phyloP scores from a whole-genome alignment of 2,797 vertebrate species.

The Poliocrania exsul region DNA sequence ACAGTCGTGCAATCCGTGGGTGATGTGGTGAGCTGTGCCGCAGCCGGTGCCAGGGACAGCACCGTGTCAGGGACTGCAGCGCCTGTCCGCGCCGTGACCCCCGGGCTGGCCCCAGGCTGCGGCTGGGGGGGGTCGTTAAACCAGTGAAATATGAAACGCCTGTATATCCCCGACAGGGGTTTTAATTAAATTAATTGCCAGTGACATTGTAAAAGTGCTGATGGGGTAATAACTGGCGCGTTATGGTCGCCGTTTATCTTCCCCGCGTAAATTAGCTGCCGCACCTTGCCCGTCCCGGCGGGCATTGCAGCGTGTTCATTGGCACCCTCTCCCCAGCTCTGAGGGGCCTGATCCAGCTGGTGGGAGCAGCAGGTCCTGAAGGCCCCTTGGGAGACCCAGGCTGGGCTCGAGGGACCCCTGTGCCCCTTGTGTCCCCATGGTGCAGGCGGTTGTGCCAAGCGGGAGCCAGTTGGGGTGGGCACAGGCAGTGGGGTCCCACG shows the following conservation, averaged over 20 bases:
- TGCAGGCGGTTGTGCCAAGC: background rate
- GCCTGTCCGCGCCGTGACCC: conserved; percentile 11
- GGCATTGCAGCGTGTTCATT: background rate
- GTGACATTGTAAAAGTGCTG: conserved; percentile 89
- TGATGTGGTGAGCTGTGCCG: background rate
- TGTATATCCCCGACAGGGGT: conserved; percentile 85
- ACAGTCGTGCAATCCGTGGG: fast-evolving
- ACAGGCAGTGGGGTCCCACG: background rate
- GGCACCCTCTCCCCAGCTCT: fast-evolving
- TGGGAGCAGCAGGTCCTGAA: background rate
- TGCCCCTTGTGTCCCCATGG: fast-evolving
- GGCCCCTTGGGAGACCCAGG: background rate
- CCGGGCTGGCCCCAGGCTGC: background rate
- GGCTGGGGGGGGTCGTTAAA: conserved; percentile 76
- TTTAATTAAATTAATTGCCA: conserved; percentile 97
- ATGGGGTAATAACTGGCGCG: conserved; percentile 88
- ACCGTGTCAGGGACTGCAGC: background rate
- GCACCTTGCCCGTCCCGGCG: conserved; percentile 40
- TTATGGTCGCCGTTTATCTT: conserved; percentile 86
- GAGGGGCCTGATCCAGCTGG: background rate
- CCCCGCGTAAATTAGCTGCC: conserved; percentile 78
- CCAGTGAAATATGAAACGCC: conserved; percentile 87
- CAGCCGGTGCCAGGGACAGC: background rate
- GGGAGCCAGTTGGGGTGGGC: background rate
- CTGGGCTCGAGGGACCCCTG: fast-evolving